Evolutionary conservation across 2,888 invertebrate genomes (phyloP).

Genomic region (Lapara coniferarum): DNA sequence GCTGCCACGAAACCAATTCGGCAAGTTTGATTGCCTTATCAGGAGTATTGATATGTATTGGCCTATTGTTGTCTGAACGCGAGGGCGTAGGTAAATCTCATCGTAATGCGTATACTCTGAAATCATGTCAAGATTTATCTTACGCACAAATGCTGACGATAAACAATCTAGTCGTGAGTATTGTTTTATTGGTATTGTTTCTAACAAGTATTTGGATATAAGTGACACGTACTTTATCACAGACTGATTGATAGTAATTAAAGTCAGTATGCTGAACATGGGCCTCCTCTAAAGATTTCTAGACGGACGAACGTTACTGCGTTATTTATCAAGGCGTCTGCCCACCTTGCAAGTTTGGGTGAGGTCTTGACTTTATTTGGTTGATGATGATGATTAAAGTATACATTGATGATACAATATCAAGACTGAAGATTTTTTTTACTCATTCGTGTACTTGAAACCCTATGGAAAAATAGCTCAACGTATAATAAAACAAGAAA

Average conservation of each 20-base stretch:
- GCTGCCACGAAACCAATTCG: background rate
- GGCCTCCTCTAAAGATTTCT: too few relatives aligned
- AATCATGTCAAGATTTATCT: constrained; percentile 6
- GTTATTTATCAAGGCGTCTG: too few relatives aligned
- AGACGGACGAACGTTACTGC: too few relatives aligned
- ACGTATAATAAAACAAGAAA: too few relatives aligned
- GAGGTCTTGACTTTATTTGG: too few relatives aligned
- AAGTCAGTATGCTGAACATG: too few relatives aligned
- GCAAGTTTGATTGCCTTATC: background rate
- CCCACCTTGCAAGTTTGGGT: too few relatives aligned
- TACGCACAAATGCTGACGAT: constrained; percentile 2
- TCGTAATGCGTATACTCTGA: background rate
- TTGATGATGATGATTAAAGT: too few relatives aligned
- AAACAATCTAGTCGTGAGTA: background rate
- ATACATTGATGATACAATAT: too few relatives aligned
- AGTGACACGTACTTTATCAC: background rate
- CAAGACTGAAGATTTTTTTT: too few relatives aligned
- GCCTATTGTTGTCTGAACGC: constrained; percentile 10
- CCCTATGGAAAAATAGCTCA: too few relatives aligned
- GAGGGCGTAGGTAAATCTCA: constrained; percentile 13
- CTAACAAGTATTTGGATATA: background rate
- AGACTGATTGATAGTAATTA: background rate
- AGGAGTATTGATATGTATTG: background rate
- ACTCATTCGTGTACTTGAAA: too few relatives aligned
- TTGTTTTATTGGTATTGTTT: background rate